phyloP scores from a whole-genome alignment of 2,888 invertebrate species.

The Drosophila multiciliata region DNA sequence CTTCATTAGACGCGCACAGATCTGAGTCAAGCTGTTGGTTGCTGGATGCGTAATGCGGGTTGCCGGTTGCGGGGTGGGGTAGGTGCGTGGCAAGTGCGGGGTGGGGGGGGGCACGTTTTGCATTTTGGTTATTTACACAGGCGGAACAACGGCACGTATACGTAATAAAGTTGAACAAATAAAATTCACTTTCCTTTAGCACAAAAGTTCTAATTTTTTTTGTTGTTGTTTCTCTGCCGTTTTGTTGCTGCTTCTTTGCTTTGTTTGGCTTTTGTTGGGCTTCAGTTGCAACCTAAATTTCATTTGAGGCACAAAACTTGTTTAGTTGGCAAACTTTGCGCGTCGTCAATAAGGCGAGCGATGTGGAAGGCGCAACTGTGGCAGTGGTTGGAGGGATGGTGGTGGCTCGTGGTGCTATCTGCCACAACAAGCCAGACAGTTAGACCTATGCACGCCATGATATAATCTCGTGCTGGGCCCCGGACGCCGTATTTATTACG shows the following conservation, averaged over 20 bases:
- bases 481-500: conserved; percentile 62
- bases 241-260: conserved; percentile 54
- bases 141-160: conserved; percentile 77
- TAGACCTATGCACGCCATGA: conserved; percentile 71
- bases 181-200: conserved; percentile 79
- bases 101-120: conserved; percentile 59
- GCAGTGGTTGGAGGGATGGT: no score
- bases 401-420: conserved; percentile 15
- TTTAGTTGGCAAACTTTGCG: conserved; percentile 81
- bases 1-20: conserved; percentile 68
- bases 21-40: conserved; percentile 29
- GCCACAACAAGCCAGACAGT: conserved; percentile 62
- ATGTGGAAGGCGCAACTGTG: conserved; percentile 22
- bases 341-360: conserved; percentile 74
- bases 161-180: conserved; percentile 81
- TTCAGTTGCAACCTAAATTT: conserved; percentile 82
- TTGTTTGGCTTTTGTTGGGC: conserved; percentile 77
- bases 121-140: conserved; percentile 78
- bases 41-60: conserved; percentile 8
- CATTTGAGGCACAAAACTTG: conserved; percentile 81
- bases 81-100: conserved; percentile 1
- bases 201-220: conserved; percentile 77
- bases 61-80: conserved; percentile 2
- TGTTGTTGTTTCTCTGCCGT: conserved; percentile 27
- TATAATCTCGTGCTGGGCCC: conserved; percentile 64